These are phyloP conservation scores for Thripadectes ignobilis DNA, from an alignment of 2,797 vertebrate genomes.

Conservation along the genomic window DNA sequence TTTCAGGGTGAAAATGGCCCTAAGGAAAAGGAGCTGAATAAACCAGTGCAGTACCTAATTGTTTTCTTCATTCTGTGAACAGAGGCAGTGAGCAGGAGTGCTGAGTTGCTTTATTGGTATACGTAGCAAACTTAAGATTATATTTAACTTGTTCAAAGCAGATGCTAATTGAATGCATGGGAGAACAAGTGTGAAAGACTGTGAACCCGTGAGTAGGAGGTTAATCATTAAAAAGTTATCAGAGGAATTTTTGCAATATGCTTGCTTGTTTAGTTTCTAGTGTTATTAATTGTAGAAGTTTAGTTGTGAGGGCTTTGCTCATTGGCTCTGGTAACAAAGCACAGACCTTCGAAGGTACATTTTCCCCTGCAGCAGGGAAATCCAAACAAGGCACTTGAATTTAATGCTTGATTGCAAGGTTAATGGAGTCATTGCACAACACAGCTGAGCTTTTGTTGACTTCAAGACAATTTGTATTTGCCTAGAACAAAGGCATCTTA, in stretches of 20 bases:
- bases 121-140: background rate
- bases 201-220: background rate
- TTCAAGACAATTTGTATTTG: constrained; percentile 4
- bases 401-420: constrained; percentile 69
- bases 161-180: background rate
- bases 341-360: constrained; percentile 34
- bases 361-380: constrained; percentile 57
- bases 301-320: constrained; percentile 24
- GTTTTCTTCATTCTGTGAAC: background rate
- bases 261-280: constrained; percentile 53
- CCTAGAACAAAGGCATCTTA: background rate
- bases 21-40: background rate
- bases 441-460: constrained; percentile 64
- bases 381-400: constrained; percentile 65
- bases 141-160: background rate
- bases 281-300: constrained; percentile 61
- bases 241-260: constrained; percentile 65
- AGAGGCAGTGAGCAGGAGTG: background rate
- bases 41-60: background rate
- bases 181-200: background rate
- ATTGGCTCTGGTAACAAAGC: constrained; percentile 66
- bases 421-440: constrained; percentile 70
- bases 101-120: background rate
- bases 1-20: background rate
- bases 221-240: constrained; percentile 37